Evolutionary conservation across 2,113 vertebrate species (phyloP).

Genomic region (Varanus komodoensis): DNA sequence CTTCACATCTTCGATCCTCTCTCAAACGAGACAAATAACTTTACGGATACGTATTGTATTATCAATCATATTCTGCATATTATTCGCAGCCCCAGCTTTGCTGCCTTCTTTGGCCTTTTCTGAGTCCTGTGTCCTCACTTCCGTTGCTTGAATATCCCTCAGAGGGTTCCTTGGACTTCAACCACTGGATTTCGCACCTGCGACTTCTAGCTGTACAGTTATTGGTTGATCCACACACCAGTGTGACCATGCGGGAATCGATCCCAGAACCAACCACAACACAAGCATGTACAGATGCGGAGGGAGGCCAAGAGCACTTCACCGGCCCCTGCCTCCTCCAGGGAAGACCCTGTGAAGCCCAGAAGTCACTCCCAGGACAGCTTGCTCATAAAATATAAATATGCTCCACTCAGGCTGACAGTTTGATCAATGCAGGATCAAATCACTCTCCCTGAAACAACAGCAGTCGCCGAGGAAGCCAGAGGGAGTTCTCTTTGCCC

Average conservation of each 20-base stretch:
- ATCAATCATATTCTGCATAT: not conserved
- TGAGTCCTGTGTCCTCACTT: not conserved
- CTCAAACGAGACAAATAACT: not conserved
- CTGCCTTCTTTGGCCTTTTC: not conserved
- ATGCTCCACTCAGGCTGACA: not conserved
- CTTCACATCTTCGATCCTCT: not conserved
- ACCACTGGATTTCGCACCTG: not conserved
- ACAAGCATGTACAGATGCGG: not conserved
- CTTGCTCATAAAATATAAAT: conserved; percentile 29
- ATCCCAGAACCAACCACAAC: not conserved
- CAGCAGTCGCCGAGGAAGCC: not conserved
- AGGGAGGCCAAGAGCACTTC: not conserved
- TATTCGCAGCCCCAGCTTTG: not conserved
- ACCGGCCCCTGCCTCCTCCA: not conserved
- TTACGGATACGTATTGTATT: not conserved
- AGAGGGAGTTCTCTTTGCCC: conserved; percentile 14
- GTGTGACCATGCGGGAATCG: not conserved
- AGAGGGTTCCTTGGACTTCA: not conserved
- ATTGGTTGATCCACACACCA: not conserved
- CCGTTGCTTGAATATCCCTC: not conserved
- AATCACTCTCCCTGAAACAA: not conserved
- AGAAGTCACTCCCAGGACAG: not conserved
- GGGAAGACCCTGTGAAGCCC: not conserved
- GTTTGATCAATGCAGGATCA: not conserved
- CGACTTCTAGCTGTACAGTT: not conserved